Evolutionary conservation across 1,140 invertebrate genomes (phyloP), one percentile per base, ranked within the genome.

Genomic region (Drosophila kohkoa): DNA sequence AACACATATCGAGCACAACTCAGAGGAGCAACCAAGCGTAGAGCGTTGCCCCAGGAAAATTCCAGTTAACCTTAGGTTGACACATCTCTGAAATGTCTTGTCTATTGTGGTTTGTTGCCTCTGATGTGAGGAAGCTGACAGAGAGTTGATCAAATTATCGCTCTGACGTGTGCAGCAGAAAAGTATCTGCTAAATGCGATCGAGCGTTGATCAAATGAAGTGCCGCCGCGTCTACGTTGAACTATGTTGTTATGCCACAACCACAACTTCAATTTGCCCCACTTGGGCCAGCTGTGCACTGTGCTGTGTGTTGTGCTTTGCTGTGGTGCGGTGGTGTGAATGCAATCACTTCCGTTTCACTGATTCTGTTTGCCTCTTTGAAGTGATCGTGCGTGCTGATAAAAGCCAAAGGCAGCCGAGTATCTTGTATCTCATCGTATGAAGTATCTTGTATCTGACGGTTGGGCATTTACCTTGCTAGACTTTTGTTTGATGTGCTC

Each of bases 361-460:
- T 88, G 79, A 79, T 66, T 83, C 71, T 67, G 28, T 28, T 38
- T 51, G 43, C 38, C 73, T 68, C 82, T 87, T 87, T 87, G 82
- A 87, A 82, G 83, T 87, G 83, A 88, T 88, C 83, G 83, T 88
- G 83, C 83, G 79, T 82, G 77, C 83, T 82, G 82, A 87, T 87
- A 82, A 87, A 87, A 82, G 82, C 63, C 79, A 77, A 79, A 76
- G 63, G 15, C 46, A 48, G 45, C 15, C 41, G 13, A 43, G 63
- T 65, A 65, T 66, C 68, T 81, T 69, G 60, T 76, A 73, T 60
- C 74, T 76, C n/a, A 10, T 7, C 15, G 30, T 0, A 5, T 8
- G 8, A 49, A 54, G 63, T 65, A 65, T 66, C 68, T 81, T 69
- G 68, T 76, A 76, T 66, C 74, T 76, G 67, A 64, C 65, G 55